Base-by-base conservation (phyloP, 1,140 invertebrate species). In the Lasaia peninsularis region DNA sequence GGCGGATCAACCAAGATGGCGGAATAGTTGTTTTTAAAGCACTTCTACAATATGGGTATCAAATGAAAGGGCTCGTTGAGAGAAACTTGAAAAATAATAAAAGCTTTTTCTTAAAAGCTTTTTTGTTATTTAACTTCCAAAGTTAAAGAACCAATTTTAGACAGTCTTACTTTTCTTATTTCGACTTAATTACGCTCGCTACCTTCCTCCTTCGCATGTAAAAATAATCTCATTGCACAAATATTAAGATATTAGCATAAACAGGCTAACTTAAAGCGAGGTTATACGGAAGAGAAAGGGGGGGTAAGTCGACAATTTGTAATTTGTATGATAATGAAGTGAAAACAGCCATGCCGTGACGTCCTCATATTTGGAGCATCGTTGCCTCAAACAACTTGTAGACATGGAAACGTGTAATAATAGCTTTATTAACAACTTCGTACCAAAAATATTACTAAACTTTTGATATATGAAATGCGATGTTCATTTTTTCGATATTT, bases 281-380 rank as follows among this genome's bases (percentile, higher is more conserved):
- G 35, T 16, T 40, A 40, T 12, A 7, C 14, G 14, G 12, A n/a
- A 12, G 12, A 18, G 14, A 9, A 33, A 18, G 10, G 28, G 14
- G 4, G 32, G 51, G 18, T 33, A 60, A 65, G 55, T 57, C 33
- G 57, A 68, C 66, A 65, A 67, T 65, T 68, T 60, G 54, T 40
- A 62, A 65, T 68, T 65, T 68, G 57, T 68, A 68, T 65, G 66
- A 65, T 68, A 68, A 68, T 68, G 62, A 65, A 68, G 62, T 65
- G 44, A 60, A 62, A 62, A 68, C 54, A 56, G 52, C 10, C 33
- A 54, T 68, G 56, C n/a, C 60, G 60, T 65, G 60, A 52, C 53
- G 34, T 34, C 14, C 31, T 37, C 50, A 66, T 62, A 66, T 67
- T 66, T 58, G 40, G 32, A 20, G 14, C 34, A 33, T 33, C 37